These are phyloP conservation scores for Semotilus atromaculatus DNA, from an alignment of 2,797 vertebrate species.

Conservation along the genomic window DNA sequence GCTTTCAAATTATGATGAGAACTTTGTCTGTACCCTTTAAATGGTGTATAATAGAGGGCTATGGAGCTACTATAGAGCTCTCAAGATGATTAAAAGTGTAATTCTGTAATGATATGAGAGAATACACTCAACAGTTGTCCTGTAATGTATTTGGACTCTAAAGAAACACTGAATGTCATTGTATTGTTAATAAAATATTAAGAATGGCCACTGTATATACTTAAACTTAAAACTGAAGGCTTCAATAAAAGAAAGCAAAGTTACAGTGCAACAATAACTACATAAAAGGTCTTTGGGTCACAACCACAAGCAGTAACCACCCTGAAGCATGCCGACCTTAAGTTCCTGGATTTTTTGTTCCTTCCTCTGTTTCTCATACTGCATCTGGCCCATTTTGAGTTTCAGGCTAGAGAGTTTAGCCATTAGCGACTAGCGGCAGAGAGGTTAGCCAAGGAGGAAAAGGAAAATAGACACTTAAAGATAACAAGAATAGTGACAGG, in stretches of 20 bases:
- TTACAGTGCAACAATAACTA: slow-evolving; percentile 59
- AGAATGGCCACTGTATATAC: background rate
- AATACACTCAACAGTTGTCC: background rate
- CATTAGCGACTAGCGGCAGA: slow-evolving; percentile 92
- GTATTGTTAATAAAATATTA: background rate
- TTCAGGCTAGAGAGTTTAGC: slow-evolving; percentile 99
- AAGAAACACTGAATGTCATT: background rate
- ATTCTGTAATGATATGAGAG: background rate
- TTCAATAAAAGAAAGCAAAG: background rate
- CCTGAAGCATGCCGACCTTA: slow-evolving; percentile 86
- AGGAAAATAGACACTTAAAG: slow-evolving; percentile 68
- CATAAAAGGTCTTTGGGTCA: slow-evolving; percentile 64
- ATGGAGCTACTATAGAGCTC: background rate
- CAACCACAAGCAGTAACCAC: slow-evolving; percentile 65
- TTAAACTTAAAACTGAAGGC: background rate
- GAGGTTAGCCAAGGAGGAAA: slow-evolving; percentile 77
- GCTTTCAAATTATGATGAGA: slow-evolving; percentile 50
- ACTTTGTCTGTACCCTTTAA: slow-evolving; percentile 44
- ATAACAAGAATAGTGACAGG: slow-evolving; percentile 34
- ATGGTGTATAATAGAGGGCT: slow-evolving; percentile 4
- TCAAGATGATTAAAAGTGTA: background rate
- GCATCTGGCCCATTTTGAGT: slow-evolving; percentile 99
- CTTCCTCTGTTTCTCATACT: slow-evolving; percentile 97
- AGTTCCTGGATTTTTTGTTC: slow-evolving; percentile 90
- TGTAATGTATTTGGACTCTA: background rate